Base-by-base conservation (phyloP, 2,797 vertebrate species). In the Rhodeus uyekii region DNA sequence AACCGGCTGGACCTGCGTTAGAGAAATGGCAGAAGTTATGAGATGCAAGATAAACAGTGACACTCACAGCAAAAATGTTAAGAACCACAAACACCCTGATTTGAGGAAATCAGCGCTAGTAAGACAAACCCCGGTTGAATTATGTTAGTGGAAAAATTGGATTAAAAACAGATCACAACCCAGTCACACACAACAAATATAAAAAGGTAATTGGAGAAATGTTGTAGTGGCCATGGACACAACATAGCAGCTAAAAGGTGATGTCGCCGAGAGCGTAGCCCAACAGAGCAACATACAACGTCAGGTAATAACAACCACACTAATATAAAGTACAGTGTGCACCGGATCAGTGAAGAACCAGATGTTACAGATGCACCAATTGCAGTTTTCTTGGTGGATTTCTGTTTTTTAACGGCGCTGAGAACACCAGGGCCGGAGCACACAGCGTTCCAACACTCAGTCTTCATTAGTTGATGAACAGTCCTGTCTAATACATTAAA, bases 1-100 rank as follows among this genome's bases (percentile, higher is more conserved):
- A 95, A 90, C 95, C 97, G 53, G 93, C 92, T 71, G 87, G 94
- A 82, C 95, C 98, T 99, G 88, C 78, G 89, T 87, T 18, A 78
- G 5, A 34, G 7, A 0, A 84, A 50, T 8, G 8, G 44, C 38
- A 9, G n/a, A 32, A 2, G 29, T 80, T 58, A 48, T 55, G 22
- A 72, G 4, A 55, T 3, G 32, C 3, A 55, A 10, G 32, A 5
- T 18, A 44, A 18, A n/a, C 14, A 42, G 22, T 29, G 5, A n/a
- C 1, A 2, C 29, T 3, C 34, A 69, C 9, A 19, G 12, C 0
- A 9, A 71, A 34, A 24, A 74, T 19, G 22, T 38, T 73, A 77
- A 9, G 5, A n/a, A 55, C 64, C 10, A 9, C 69, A 75, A 36
- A 18, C 42, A 79, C 29, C 32, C 34, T 50, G 27, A 76, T 61